A percentile compares a stretch with the other conserved stretches of the same genome.
These are phyloP conservation scores for Salticus scenicus DNA, from an alignment of 2,888 invertebrate genomes.

Conservation along the genomic window DNA sequence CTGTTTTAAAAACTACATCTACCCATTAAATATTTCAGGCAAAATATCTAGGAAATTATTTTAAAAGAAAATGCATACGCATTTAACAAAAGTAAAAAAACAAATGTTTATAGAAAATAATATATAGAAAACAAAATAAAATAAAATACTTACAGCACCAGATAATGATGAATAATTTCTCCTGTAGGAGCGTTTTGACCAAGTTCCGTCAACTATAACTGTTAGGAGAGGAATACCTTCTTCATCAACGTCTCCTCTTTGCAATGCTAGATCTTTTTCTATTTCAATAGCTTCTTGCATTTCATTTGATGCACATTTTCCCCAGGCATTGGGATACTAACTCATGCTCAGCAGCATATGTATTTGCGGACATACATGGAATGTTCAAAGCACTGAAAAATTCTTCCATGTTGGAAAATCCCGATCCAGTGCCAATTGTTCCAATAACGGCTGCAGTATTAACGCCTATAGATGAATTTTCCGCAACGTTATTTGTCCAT, in stretches of 20 bases:
- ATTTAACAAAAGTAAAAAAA: too few relatives aligned
- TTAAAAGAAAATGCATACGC: too few relatives aligned
- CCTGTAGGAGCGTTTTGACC: too few relatives aligned
- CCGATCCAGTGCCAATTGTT: constrained; percentile 8
- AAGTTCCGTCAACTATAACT: constrained; percentile 21
- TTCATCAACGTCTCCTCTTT: background rate
- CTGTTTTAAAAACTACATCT: too few relatives aligned
- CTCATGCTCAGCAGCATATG: background rate
- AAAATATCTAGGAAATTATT: too few relatives aligned
- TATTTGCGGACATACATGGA: background rate
- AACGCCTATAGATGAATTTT: background rate
- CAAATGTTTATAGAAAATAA: background rate
- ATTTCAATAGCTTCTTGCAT: constrained; percentile 1
- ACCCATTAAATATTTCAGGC: too few relatives aligned
- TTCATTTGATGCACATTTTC: background rate
- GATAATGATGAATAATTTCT: constrained; percentile 12
- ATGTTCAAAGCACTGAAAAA: constrained; percentile 8
- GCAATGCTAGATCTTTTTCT: constrained; percentile 18
- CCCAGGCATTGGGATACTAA: constrained; percentile 4
- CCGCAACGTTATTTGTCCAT: background rate
- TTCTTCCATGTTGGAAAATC: constrained; percentile 27
- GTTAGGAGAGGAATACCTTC: constrained; percentile 24
- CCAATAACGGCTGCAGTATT: background rate
- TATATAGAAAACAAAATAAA: background rate
- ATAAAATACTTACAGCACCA: background rate